These are phyloP conservation scores for Plectropomus leopardus DNA, from an alignment of 2,113 vertebrate species.

Conservation along the genomic window DNA sequence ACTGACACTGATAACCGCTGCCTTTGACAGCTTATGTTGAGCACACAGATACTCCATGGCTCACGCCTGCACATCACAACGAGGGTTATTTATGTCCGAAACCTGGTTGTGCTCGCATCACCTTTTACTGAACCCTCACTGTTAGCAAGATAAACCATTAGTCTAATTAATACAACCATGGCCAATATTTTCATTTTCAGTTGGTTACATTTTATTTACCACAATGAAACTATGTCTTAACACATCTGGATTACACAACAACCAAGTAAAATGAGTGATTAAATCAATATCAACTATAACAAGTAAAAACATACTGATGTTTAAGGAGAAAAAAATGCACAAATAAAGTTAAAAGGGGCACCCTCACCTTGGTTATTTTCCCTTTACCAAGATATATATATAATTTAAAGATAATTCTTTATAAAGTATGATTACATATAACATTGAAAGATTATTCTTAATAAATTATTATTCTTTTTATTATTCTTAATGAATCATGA, in stretches of 20 bases:
- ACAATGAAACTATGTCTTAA: background rate
- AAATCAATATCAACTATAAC: background rate
- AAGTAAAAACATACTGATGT: background rate
- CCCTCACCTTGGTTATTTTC: too few relatives aligned
- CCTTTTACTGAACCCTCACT: too few relatives aligned
- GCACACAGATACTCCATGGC: background rate
- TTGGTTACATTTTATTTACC: background rate
- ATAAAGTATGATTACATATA: too few relatives aligned
- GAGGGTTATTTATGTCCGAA: background rate
- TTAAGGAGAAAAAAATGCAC: too few relatives aligned
- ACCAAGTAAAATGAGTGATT: background rate
- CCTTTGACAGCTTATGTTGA: conserved; percentile 39
- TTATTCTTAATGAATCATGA: too few relatives aligned
- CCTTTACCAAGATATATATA: too few relatives aligned
- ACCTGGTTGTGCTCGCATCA: background rate
- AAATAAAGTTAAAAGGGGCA: too few relatives aligned
- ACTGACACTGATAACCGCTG: conserved; percentile 51
- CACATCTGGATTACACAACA: background rate
- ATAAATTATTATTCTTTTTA: too few relatives aligned
- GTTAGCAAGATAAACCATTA: background rate
- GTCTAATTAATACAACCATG: background rate
- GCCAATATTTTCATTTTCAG: background rate
- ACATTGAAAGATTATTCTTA: too few relatives aligned
- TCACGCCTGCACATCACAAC: conserved; percentile 4
- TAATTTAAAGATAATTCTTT: too few relatives aligned